A percentile compares a stretch with the other conserved stretches of the same genome.
Evolutionary conservation across 2,797 vertebrate genomes (phyloP).

Genomic region (Botia kubotai): DNA sequence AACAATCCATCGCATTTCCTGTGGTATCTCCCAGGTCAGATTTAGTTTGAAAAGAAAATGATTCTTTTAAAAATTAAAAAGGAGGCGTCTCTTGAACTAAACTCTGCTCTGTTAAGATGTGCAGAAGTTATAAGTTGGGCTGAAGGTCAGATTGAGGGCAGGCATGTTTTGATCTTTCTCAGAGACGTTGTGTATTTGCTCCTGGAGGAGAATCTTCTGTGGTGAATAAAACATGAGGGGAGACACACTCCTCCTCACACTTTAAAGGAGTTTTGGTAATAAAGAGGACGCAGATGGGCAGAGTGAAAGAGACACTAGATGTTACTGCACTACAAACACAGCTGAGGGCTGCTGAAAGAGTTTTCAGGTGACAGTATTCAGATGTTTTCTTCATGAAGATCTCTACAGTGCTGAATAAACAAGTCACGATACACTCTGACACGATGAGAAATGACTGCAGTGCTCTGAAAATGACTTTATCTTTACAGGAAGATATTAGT

Average conservation of each 20-base stretch:
- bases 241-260: not conserved
- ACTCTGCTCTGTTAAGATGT: not conserved
- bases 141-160: not conserved
- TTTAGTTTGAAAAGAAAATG: not conserved
- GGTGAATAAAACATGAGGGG: conserved; percentile 42
- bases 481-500: too few species aligned
- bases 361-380: not conserved
- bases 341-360: not conserved
- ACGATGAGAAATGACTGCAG: too few species aligned
- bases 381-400: not conserved
- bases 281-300: not conserved
- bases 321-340: not conserved
- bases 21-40: not conserved
- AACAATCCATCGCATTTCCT: not conserved
- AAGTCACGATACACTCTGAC: not conserved
- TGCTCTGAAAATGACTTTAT: too few species aligned
- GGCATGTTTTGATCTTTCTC: conserved; percentile 9
- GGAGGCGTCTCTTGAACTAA: not conserved
- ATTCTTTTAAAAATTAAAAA: conserved; percentile 7
- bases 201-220: conserved; percentile 1
- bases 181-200: not conserved
- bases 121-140: not conserved
- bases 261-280: conserved; percentile 2
- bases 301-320: not conserved
- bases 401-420: not conserved